Conservation (phyloP, 2,113 vertebrate genomes). For the Ivindomyrus marchei region DNA sequence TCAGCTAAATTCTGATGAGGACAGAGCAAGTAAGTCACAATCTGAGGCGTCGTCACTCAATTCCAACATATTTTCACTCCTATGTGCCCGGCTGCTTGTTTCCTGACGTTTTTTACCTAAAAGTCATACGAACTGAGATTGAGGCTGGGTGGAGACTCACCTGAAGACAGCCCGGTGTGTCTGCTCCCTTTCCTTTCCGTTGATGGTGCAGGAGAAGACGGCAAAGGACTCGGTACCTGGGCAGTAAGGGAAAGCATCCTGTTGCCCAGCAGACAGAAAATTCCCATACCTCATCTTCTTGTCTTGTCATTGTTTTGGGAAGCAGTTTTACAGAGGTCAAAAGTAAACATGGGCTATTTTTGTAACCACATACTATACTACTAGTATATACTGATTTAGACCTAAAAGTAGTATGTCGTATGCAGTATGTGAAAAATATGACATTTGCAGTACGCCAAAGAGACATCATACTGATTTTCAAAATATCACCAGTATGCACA, state of each 20-base stretch:
- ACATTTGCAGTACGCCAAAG: neutral
- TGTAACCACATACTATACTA: neutral
- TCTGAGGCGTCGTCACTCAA: neutral
- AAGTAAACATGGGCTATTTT: neutral
- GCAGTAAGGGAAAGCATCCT: neutral
- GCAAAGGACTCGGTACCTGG: constrained; percentile 87
- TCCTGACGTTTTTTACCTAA: neutral
- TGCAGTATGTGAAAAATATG: neutral
- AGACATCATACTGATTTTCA: neutral
- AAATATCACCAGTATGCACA: neutral
- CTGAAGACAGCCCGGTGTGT: constrained; percentile 82
- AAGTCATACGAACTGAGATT: neutral
- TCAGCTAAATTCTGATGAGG: neutral
- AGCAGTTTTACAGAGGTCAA: neutral
- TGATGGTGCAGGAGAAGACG: constrained; percentile 84
- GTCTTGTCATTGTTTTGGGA: neutral
- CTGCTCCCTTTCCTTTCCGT: constrained; percentile 84
- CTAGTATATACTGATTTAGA: neutral
- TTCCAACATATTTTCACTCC: neutral
- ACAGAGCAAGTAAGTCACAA: neutral
- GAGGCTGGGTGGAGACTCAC: constrained; percentile 32
- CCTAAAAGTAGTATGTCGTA: neutral
- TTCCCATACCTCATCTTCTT: neutral
- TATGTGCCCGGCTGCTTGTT: neutral
- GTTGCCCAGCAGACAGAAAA: constrained; percentile 6